Percentiles rank a stretch among this genome's conserved stretches.
These are phyloP conservation scores for Scleropages formosus DNA, from an alignment of 2,797 vertebrate species.

Conservation along the genomic window DNA sequence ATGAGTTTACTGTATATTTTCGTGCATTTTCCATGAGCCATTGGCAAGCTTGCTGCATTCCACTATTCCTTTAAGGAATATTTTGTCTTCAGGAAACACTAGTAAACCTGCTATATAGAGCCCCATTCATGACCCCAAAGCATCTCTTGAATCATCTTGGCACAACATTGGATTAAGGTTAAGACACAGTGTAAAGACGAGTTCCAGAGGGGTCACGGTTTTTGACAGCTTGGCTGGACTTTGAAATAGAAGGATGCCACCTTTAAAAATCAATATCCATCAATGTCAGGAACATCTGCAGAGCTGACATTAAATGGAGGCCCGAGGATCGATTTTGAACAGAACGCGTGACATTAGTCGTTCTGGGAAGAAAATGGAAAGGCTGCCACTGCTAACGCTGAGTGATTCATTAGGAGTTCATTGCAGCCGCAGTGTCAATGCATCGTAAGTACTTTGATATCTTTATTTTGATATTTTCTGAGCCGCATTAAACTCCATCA, in stretches of 20 bases:
- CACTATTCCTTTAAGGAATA: background rate
- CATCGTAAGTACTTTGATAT: background rate
- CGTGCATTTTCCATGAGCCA: too few species aligned
- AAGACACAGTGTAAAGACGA: slow-evolving; percentile 49
- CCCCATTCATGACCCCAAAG: background rate
- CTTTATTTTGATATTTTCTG: background rate
- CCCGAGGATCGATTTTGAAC: slow-evolving; percentile 64
- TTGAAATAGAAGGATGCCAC: slow-evolving; percentile 46
- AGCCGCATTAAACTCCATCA: background rate
- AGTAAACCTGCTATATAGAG: background rate
- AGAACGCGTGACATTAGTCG: slow-evolving; percentile 67
- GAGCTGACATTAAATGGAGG: slow-evolving; percentile 71
- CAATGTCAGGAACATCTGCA: slow-evolving; percentile 60
- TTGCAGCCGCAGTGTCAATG: background rate
- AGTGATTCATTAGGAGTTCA: background rate
- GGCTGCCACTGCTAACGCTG: slow-evolving; percentile 62
- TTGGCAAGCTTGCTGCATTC: too few species aligned
- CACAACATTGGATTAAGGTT: slow-evolving; percentile 33
- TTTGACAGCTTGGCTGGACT: slow-evolving; percentile 53
- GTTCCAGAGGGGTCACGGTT: slow-evolving; percentile 35
- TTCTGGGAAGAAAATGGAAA: slow-evolving; percentile 68
- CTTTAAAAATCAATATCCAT: slow-evolving; percentile 61
- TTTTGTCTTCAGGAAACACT: too few species aligned
- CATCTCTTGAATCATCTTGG: background rate
- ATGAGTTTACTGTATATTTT: too few species aligned